Evolutionary conservation across 2,797 vertebrate genomes (phyloP), one percentile per base, ranked within the genome.

Genomic region (Poecilia wingei): DNA sequence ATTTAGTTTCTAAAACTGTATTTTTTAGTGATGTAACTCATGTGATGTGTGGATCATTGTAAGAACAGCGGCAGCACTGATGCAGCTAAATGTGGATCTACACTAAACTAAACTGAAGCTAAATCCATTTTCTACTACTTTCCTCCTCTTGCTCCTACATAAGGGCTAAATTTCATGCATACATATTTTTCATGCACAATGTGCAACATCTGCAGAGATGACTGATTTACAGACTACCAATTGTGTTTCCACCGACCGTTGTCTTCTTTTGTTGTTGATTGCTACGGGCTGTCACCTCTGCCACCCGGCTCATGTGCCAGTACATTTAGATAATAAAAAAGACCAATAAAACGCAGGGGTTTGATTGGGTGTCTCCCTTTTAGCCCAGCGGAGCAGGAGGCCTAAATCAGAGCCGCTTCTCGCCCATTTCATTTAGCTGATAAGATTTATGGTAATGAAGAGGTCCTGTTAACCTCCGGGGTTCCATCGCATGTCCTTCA

Each of bases 361-460:
- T 94, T 95, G 94, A 96, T 95, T 95, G 90, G 93, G 93, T 93
- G 89, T 86, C 89, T 91, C 93, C 89, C 90, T 90, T 87, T 90
- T 89, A 90, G 80, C 82, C 89, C 90, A 70, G 78, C 82, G 76
- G 89, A 89, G 77, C 84, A 76, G 89, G 86, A 84, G 72, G 68
- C 89, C 91, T 94, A 94, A 95, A 95, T 94, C 94, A 93, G 87
- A 84, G 90, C 88, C 90, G 87, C 90, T 83, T 90, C 85, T 91
- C 91, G 93, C 93, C 68, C 91, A 91, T 95, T 95, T 95, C 94
- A 95, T 94, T 95, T 95, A 94, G 92, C 91, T 93, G 94, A 93
- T 95, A 91, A 93, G 95, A 96, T 96, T 96, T 95, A 96, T 96
- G 94, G 89, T 92, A 94, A 95, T 94, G 88, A 94, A 94, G 92